Base-by-base conservation (phyloP, 2,113 vertebrate species). In the Bombycilla garrulus region DNA sequence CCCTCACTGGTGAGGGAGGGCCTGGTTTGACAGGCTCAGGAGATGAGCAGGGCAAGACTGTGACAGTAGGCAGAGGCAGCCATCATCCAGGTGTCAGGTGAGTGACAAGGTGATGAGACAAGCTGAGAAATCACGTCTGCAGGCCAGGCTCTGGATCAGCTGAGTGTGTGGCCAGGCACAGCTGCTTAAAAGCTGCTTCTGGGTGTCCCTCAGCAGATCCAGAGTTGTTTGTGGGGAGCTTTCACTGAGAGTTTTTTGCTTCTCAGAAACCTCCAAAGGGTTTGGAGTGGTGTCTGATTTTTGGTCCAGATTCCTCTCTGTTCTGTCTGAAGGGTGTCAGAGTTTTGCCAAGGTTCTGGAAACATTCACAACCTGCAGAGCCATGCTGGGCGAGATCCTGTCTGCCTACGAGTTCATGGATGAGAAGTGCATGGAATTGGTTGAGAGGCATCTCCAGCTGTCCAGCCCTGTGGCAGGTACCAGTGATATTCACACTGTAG, bases 371-470 rank as follows among this genome's bases (percentile, higher is more conserved):
- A 95, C 98, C 56, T 98, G 98, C 97, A 98, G 96, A 95, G 94
- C 96, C 70, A 98, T 98, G 98, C 98, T 99, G 96, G 99, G 99
- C 7, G 99, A 99, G 96, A 98, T 99, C 95, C 98, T 99, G 71
- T 99, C 99, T 7, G 99, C 99, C 4, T 99, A 95, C 0, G 99
- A 99, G 94, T 99, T 99, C 97, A 97, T 99, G 97, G 99, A 99
- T 53, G 93, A 98, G 16, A 98, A 98, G 57, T 99, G 99, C 90
- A 99, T 99, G 98, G 97, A 97, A 62, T 28, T 99, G 91, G 98
- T 99, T 11, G 95, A 98, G 81, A 98, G 81, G 2, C 98, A 99
- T 86, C 98, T 99, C 29, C 98, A 97, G 44, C 98, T 99, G 23
- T n/a, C 94, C 80, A 98, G 97, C 85, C 99, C 99, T 6, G 98